A percentile compares a stretch with the other conserved stretches of the same genome.
phyloP scores from a whole-genome alignment of 2,113 vertebrate species.

The Urocynchramus pylzowi region DNA sequence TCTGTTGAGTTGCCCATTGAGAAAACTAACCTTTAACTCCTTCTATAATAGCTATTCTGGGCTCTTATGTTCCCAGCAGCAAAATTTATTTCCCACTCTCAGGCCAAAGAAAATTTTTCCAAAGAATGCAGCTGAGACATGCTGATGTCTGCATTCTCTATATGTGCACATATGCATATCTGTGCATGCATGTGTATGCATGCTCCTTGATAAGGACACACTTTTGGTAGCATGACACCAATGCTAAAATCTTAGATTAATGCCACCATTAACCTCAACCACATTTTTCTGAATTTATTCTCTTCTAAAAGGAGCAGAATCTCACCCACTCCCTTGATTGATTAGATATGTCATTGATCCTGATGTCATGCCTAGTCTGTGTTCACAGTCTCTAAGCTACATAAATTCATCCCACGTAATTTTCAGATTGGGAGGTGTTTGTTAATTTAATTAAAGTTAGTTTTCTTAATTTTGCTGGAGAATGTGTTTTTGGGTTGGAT shows the following conservation, averaged over 20 bases:
- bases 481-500: not conserved
- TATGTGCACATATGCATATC: not conserved
- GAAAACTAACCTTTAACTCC: slow-evolving; percentile 25
- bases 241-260: not conserved
- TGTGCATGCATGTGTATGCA: not conserved
- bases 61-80: not conserved
- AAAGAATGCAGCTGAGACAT: not conserved
- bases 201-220: not conserved
- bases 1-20: not conserved
- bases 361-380: not conserved
- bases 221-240: not conserved
- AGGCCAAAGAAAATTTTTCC: not conserved
- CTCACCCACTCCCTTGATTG: not conserved
- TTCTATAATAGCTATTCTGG: not conserved
- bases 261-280: not conserved
- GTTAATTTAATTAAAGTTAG: not conserved
- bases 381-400: not conserved
- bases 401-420: not conserved
- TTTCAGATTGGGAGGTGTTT: not conserved
- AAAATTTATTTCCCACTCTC: slow-evolving; percentile 1
- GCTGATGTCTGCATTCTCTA: not conserved
- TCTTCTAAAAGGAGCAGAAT: not conserved
- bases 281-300: not conserved
- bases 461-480: not conserved
- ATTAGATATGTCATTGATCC: not conserved